These are phyloP conservation scores for Heliconius charithonia DNA, from an alignment of 2,888 invertebrate genomes.

Conservation along the genomic window DNA sequence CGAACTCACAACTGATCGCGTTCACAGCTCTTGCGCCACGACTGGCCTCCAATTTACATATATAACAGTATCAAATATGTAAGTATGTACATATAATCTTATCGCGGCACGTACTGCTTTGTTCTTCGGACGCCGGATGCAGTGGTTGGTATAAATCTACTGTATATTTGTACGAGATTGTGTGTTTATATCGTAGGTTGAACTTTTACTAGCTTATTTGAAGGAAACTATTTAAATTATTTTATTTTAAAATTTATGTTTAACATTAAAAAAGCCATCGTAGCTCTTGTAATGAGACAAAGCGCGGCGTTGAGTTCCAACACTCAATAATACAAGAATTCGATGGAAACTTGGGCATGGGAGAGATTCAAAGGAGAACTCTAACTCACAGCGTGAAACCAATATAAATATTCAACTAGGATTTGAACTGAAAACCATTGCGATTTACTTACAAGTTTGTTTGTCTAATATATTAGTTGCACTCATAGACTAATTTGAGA, in stretches of 20 bases:
- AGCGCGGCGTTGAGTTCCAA: neutral
- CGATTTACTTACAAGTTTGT: no score
- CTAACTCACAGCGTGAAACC: neutral
- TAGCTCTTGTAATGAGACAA: neutral
- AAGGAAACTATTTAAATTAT: no score
- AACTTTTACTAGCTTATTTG: neutral
- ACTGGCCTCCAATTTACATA: neutral
- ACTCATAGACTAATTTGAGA: neutral
- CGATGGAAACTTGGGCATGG: neutral
- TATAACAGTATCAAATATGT: neutral
- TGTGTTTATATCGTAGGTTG: neutral
- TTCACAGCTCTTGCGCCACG: neutral
- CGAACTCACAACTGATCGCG: neutral
- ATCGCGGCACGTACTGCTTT: conserved; percentile 20
- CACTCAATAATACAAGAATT: neutral
- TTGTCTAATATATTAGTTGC: no score
- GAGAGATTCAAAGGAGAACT: neutral
- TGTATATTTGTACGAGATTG: neutral
- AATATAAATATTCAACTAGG: no score
- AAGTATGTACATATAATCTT: neutral
- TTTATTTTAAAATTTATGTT: neutral
- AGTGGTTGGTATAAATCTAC: neutral
- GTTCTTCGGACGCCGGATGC: conserved; percentile 12
- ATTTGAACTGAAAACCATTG: no score
- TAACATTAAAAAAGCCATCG: neutral